Percentiles rank a stretch among this genome's conserved stretches.
phyloP scores from a whole-genome alignment of 2,113 vertebrate species.

The Typhlomys cinereus region DNA sequence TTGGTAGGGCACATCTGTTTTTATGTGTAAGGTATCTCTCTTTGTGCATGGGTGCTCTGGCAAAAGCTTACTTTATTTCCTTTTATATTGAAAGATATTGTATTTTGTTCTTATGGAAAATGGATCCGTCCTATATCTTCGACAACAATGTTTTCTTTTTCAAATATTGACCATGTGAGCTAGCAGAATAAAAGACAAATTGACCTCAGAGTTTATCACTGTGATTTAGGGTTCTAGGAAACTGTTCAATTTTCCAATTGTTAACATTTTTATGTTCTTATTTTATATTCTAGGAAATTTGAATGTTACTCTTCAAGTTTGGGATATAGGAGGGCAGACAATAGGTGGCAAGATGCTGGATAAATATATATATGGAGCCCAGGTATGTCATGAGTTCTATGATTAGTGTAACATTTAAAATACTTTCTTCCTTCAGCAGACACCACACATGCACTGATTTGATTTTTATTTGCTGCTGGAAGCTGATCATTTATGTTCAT shows the following conservation, averaged over 20 bases:
- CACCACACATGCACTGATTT: neutral
- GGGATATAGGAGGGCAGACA: slow-evolving; percentile 99
- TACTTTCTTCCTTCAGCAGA: neutral
- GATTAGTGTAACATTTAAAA: neutral
- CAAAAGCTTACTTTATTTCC: neutral
- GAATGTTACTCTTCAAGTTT: slow-evolving; percentile 98
- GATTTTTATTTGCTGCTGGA: slow-evolving; percentile 23
- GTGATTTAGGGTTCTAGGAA: slow-evolving; percentile 58
- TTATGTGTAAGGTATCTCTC: slow-evolving; percentile 45
- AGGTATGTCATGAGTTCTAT: slow-evolving; percentile 82
- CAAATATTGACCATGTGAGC: neutral
- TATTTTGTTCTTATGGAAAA: slow-evolving; percentile 23
- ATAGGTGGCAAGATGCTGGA: slow-evolving; percentile 99
- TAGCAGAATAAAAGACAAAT: slow-evolving; percentile 43
- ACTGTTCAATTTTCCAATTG: neutral
- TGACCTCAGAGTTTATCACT: slow-evolving; percentile 38
- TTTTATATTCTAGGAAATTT: slow-evolving; percentile 90
- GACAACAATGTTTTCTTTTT: neutral
- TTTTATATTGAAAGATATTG: neutral
- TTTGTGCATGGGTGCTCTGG: neutral
- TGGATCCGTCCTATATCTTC: neutral
- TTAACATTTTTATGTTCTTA: slow-evolving; percentile 53
- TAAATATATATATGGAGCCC: slow-evolving; percentile 98
- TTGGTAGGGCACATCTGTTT: neutral
- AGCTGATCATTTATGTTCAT: neutral